phyloP scores from a whole-genome alignment of 2,888 invertebrate species.

The Melanotus villosus region DNA sequence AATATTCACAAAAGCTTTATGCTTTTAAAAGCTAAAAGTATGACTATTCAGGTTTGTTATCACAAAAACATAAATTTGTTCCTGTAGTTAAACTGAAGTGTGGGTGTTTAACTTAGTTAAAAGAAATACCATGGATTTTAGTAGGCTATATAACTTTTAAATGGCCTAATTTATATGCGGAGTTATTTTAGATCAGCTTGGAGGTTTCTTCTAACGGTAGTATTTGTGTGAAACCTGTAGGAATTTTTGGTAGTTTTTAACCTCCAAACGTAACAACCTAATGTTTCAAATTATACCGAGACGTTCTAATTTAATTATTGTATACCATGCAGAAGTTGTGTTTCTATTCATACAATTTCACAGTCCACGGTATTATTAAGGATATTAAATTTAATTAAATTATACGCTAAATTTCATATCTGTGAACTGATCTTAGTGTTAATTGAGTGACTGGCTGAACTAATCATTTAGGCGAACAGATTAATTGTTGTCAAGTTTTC shows the following conservation, averaged over 20 bases:
- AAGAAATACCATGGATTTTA: neutral
- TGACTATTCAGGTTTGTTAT: no score
- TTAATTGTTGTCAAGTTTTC: neutral
- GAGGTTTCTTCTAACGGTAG: neutral
- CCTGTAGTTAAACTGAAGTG: neutral
- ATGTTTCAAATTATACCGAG: neutral
- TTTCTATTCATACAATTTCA: conserved; percentile 10
- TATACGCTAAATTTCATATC: conserved; percentile 14
- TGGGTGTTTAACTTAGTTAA: conserved; percentile 2
- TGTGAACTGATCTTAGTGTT: conserved; percentile 2
- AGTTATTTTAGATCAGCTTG: neutral
- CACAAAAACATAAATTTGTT: neutral
- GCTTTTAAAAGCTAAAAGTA: no score
- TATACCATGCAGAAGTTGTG: conserved; percentile 1
- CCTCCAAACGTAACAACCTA: neutral
- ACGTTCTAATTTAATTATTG: conserved; percentile 10
- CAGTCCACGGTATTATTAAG: conserved; percentile 5
- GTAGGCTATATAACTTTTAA: neutral
- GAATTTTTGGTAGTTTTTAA: no score
- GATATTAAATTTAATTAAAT: conserved; percentile 9
- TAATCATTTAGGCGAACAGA: neutral
- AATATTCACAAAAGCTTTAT: no score
- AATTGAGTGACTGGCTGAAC: neutral
- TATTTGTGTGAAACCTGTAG: neutral
- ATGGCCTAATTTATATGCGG: neutral